Conservation (phyloP, 2,888 invertebrate genomes). For the Sesia apiformis region DNA sequence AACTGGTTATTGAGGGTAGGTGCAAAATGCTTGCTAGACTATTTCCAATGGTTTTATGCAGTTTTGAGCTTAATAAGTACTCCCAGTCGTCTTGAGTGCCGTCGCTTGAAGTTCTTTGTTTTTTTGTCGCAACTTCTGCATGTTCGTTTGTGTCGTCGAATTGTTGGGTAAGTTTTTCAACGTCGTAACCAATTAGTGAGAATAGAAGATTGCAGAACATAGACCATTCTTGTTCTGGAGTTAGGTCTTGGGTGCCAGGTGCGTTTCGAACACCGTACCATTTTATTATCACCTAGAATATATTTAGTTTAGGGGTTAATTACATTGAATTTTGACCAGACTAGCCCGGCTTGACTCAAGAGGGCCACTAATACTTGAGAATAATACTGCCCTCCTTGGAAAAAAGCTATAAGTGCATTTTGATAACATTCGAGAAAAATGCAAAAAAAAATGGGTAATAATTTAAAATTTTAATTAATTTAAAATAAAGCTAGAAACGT, state of each 20-base stretch:
- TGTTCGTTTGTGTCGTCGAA: slow-evolving; percentile 41
- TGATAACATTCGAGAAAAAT: too few species aligned
- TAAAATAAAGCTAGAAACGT: too few species aligned
- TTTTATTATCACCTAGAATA: slow-evolving; percentile 75
- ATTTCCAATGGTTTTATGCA: slow-evolving; percentile 65
- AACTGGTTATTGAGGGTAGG: slow-evolving; percentile 22
- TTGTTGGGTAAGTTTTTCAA: slow-evolving; percentile 69
- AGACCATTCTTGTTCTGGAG: slow-evolving; percentile 85
- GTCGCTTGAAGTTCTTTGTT: slow-evolving; percentile 84
- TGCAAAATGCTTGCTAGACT: slow-evolving; percentile 60
- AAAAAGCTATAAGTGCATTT: too few species aligned
- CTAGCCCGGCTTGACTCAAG: too few species aligned
- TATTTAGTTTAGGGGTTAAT: too few species aligned
- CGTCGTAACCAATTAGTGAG: slow-evolving; percentile 83
- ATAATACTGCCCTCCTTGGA: too few species aligned
- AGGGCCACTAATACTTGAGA: too few species aligned
- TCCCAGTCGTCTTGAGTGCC: slow-evolving; percentile 90
- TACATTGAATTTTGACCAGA: too few species aligned
- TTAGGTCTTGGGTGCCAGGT: slow-evolving; percentile 86
- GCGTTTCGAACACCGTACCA: slow-evolving; percentile 94
- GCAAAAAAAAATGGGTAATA: too few species aligned
- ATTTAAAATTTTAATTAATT: too few species aligned
- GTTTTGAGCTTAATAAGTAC: slow-evolving; percentile 75
- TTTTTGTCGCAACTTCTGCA: slow-evolving; percentile 79
- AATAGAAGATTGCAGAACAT: slow-evolving; percentile 78